Conservation (phyloP, 2,888 invertebrate species). For the Eretmocerus hayati region DNA sequence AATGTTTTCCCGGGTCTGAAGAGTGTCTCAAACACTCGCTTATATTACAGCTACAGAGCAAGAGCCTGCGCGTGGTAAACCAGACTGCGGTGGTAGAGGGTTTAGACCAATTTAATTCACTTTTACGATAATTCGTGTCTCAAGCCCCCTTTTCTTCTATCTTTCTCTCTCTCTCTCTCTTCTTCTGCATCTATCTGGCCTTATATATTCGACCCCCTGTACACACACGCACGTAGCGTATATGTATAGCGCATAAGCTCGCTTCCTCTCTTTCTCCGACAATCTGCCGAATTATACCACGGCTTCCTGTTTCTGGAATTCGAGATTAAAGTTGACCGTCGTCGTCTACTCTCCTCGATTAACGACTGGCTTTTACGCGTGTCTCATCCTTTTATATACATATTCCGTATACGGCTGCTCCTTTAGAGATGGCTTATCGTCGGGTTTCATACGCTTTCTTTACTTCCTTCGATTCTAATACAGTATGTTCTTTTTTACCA, state of each 20-base stretch:
- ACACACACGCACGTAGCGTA: no score
- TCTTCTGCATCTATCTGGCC: no score
- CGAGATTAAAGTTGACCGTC: constrained; percentile 22
- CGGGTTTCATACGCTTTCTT: constrained; percentile 11
- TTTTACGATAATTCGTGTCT: constrained; percentile 22
- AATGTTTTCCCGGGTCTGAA: constrained; percentile 15
- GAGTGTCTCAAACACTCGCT: constrained; percentile 17
- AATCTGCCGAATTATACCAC: constrained; percentile 16
- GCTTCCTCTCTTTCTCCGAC: constrained; percentile 3
- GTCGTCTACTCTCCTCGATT: constrained; percentile 20
- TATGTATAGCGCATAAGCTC: no score
- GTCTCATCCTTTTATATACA: constrained; percentile 7
- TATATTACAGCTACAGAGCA: constrained; percentile 4
- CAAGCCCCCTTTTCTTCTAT: constrained; percentile 10
- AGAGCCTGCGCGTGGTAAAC: constrained; percentile 8
- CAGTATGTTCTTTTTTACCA: not conserved
- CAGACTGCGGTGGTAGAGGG: constrained; percentile 4
- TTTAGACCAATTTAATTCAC: constrained; percentile 19
- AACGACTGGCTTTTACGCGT: constrained; percentile 16
- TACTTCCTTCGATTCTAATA: not conserved
- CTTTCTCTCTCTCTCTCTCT: constrained; percentile 2
- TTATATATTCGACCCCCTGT: no score
- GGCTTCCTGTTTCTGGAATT: constrained; percentile 16
- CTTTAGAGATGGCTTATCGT: constrained; percentile 22
- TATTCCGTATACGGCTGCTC: constrained; percentile 1